Percentiles rank a stretch among this genome's conserved stretches.
These are phyloP conservation scores for Brachionichthys hirsutus DNA, from an alignment of 2,113 vertebrate genomes.

Conservation along the genomic window DNA sequence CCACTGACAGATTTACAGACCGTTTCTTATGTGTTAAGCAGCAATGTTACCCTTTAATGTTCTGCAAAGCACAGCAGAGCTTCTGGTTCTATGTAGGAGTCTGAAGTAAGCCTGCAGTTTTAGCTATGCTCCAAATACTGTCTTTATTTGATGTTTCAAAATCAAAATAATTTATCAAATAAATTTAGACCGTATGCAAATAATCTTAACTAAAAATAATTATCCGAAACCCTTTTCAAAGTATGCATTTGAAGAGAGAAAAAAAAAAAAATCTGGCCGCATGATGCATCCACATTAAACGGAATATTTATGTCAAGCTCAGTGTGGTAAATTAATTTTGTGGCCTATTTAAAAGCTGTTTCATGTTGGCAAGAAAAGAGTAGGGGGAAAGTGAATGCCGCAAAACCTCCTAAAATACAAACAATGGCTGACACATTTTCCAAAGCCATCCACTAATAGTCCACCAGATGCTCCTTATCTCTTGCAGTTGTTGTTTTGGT, in stretches of 20 bases:
- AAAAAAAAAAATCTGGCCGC: background rate
- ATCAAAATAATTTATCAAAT: background rate
- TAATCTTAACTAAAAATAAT: background rate
- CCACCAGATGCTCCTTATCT: no score
- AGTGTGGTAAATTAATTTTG: background rate
- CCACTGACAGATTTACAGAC: background rate
- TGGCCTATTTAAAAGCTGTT: background rate
- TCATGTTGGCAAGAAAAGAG: background rate
- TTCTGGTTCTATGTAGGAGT: constrained; percentile 43
- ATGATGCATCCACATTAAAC: background rate
- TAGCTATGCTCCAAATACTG: constrained; percentile 36
- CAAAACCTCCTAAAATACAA: no score
- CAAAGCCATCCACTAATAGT: no score
- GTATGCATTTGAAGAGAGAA: background rate
- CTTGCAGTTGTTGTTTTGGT: no score
- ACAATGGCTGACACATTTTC: no score
- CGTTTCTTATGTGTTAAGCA: background rate
- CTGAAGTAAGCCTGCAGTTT: constrained; percentile 58
- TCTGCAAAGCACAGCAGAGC: background rate
- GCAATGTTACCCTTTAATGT: background rate
- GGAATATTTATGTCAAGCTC: background rate
- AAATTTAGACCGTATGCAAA: background rate
- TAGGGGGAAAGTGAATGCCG: no score
- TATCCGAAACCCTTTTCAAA: background rate
- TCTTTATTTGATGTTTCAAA: constrained; percentile 11